A percentile compares a stretch with the other conserved stretches of the same genome.
phyloP scores from a whole-genome alignment of 2,113 vertebrate genomes.

The Macrotus californicus region DNA sequence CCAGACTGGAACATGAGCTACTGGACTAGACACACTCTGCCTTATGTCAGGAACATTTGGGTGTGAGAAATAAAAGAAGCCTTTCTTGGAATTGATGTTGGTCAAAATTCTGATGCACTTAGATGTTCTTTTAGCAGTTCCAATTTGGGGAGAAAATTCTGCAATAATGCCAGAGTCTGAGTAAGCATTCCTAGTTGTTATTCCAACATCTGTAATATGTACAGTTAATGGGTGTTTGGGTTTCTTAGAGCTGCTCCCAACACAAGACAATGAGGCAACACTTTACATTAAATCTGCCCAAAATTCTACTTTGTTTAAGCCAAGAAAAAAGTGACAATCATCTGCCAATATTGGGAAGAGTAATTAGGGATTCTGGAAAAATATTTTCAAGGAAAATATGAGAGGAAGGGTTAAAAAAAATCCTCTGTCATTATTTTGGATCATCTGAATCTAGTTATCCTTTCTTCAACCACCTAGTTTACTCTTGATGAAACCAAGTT shows the following conservation, averaged over 20 bases:
- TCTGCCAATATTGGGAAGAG: neutral
- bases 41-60: conserved; percentile 13
- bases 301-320: neutral
- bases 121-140: neutral
- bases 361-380: neutral
- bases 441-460: neutral
- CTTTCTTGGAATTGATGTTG: neutral
- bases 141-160: neutral
- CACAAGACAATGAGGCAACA: neutral
- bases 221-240: neutral
- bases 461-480: neutral
- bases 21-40: neutral
- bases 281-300: neutral
- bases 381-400: neutral
- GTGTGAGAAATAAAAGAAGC: conserved; percentile 46
- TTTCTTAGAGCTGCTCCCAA: neutral
- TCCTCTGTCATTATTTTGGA: neutral
- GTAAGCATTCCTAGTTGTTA: neutral
- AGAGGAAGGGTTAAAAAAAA: neutral
- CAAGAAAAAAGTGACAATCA: neutral
- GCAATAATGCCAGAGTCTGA: neutral
- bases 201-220: neutral
- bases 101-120: conserved; percentile 17
- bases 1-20: neutral
- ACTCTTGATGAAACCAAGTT: neutral